A percentile compares a stretch with the other conserved stretches of the same genome.
Evolutionary conservation across 2,888 invertebrate species (phyloP).

Genomic region (Drosophila acutilabella): DNA sequence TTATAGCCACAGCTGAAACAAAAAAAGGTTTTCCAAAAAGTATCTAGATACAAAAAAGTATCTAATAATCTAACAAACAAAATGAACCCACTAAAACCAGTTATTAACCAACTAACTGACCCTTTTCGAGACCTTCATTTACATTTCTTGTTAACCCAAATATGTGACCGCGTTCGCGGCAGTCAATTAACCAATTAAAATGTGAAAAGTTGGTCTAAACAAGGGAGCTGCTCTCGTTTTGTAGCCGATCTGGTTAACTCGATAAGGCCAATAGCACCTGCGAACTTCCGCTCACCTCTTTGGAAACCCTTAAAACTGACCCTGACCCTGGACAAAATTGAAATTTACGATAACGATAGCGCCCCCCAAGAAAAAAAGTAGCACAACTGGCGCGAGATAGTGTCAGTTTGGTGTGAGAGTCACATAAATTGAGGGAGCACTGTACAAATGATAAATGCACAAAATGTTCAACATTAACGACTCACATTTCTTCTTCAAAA

Average conservation of each 20-base stretch:
- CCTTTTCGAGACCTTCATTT: slow-evolving; percentile 46
- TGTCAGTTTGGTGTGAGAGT: slow-evolving; percentile 60
- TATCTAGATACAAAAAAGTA: no score
- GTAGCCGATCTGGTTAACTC: slow-evolving; percentile 42
- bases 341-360: slow-evolving; percentile 58
- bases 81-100: slow-evolving; percentile 14
- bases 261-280: slow-evolving; percentile 57
- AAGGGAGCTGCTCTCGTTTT: slow-evolving; percentile 43
- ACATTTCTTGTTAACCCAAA: slow-evolving; percentile 55
- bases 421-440: slow-evolving; percentile 55
- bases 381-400: slow-evolving; percentile 42
- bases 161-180: slow-evolving; percentile 41
- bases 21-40: neutral
- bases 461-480: slow-evolving; percentile 48
- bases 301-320: slow-evolving; percentile 3
- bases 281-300: slow-evolving; percentile 37
- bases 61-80: neutral
- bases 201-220: slow-evolving; percentile 59
- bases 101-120: slow-evolving; percentile 18
- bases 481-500: slow-evolving; percentile 53
- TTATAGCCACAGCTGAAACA: slow-evolving; percentile 1
- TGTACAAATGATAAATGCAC: slow-evolving; percentile 29
- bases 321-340: slow-evolving; percentile 50
- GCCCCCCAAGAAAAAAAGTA: slow-evolving; percentile 43
- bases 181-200: slow-evolving; percentile 79